Conservation (phyloP, 2,888 invertebrate genomes). For the Ophion ventricosus region DNA sequence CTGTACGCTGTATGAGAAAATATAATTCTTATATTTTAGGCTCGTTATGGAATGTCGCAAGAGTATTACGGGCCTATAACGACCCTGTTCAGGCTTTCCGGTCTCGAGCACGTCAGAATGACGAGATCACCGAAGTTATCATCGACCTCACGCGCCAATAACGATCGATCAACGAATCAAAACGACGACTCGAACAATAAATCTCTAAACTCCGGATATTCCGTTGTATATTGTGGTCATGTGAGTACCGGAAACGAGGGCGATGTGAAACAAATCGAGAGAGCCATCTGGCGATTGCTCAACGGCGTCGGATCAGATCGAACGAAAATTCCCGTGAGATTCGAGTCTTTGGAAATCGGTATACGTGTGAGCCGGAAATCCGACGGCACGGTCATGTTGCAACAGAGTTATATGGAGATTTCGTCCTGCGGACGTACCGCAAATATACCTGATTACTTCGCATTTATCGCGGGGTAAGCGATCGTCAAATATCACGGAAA, state of each 20-base stretch:
- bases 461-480: conserved; percentile 86
- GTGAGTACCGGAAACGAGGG: conserved; percentile 84
- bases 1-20: not conserved
- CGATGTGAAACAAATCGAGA: conserved; percentile 85
- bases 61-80: conserved; percentile 84
- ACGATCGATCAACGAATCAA: not conserved
- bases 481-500: not conserved
- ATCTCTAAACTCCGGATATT: conserved; percentile 80
- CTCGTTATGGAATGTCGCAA: conserved; percentile 78
- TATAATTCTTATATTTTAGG: conserved; percentile 70
- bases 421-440: conserved; percentile 87
- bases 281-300: conserved; percentile 82
- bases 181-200: not conserved
- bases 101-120: conserved; percentile 74
- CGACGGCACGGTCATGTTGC: conserved; percentile 83
- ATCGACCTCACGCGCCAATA: not conserved
- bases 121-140: conserved; percentile 66
- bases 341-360: conserved; percentile 85
- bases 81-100: conserved; percentile 78
- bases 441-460: conserved; percentile 85
- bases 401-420: conserved; percentile 87
- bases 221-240: conserved; percentile 84
- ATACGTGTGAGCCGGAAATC: conserved; percentile 82
- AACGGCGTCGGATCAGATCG: conserved; percentile 69
- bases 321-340: conserved; percentile 80